Base-by-base conservation (phyloP, 1,140 invertebrate genomes). In the Philopotamus ludificatus region DNA sequence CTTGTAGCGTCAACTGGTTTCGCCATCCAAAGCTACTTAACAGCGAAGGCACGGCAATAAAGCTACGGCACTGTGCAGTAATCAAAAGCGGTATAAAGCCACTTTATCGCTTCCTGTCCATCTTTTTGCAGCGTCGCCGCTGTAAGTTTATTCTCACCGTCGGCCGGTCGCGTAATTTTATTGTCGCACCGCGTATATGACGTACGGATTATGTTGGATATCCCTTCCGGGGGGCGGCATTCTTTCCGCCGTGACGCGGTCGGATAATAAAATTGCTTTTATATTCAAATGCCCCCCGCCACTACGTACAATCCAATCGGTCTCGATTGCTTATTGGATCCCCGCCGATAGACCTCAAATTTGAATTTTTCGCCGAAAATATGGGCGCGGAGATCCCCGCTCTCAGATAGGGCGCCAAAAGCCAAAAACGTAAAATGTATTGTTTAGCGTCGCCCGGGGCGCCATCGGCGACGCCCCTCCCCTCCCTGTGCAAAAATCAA, bases 261-360 rank as follows among this genome's bases (percentile, higher is more conserved):
- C 49, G 63, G 63, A 59, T 65, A 65, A 65, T 65, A 65, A 65
- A 65, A 65, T 65, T 65, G 63, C 54, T 65, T 65, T 65, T 65
- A 58, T 65, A 65, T 65, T 65, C 63, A 65, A 65, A 65, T 65
- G 34, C 22, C 20, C 28, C 62, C n/a, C n/a, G n/a, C n/a, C 53
- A 18, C 53, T 57, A 57, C 53, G 55, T 57, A 60, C 63, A 50
- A 58, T 65, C 65, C 58, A 66, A 62, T 62, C 65, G 65, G 54
- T 61, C 51, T 54, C 65, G 65, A 66, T 66, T 66, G 65, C 65
- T 66, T 66, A 66, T 66, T 66, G 65, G 65, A 61, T 66, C 28
- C n/a, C n/a, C 15, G 23, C 41, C 55, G 41, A 50, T 50, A 34
- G 55, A 54, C 49, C 59, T 55, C 41, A 66, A 66, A 66, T 66